These are phyloP conservation scores for Xanthia togata DNA, from an alignment of 2,888 invertebrate species.

Conservation along the genomic window DNA sequence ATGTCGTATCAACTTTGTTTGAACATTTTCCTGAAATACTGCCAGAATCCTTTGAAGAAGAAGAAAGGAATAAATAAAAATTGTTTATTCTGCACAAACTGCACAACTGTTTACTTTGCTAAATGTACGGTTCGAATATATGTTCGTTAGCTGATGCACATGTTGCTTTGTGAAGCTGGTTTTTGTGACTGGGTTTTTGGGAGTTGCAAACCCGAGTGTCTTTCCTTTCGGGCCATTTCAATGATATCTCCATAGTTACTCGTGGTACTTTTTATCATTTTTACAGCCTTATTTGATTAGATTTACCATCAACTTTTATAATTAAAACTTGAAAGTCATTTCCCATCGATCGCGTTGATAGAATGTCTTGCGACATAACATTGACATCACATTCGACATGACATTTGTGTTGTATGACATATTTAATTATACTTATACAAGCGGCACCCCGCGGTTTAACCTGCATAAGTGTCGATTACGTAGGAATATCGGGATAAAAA, in stretches of 20 bases:
- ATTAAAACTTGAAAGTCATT: not conserved
- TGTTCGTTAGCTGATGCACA: conserved; percentile 9
- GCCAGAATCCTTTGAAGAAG: conserved; percentile 14
- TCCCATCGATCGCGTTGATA: not conserved
- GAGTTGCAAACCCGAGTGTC: not conserved
- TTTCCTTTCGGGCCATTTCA: not conserved
- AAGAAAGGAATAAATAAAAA: too few relatives aligned
- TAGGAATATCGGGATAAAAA: too few relatives aligned
- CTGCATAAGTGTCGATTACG: too few relatives aligned
- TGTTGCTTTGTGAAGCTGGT: not conserved
- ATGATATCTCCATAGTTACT: not conserved
- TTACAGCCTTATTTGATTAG: not conserved
- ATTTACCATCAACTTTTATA: not conserved
- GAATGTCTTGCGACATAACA: too few relatives aligned
- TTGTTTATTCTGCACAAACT: too few relatives aligned
- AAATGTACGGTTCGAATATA: not conserved
- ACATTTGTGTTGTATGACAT: too few relatives aligned
- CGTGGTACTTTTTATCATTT: not conserved
- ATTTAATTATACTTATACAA: too few relatives aligned
- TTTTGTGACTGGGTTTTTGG: not conserved
- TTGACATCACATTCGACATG: too few relatives aligned
- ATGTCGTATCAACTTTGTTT: conserved; percentile 20
- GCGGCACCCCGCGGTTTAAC: too few relatives aligned
- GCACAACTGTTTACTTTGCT: not conserved
- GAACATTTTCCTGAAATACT: not conserved